A percentile compares a stretch with the other conserved stretches of the same genome.
Evolutionary conservation across 1,140 invertebrate genomes (phyloP).

Genomic region (Pemphigus obesinymphae): DNA sequence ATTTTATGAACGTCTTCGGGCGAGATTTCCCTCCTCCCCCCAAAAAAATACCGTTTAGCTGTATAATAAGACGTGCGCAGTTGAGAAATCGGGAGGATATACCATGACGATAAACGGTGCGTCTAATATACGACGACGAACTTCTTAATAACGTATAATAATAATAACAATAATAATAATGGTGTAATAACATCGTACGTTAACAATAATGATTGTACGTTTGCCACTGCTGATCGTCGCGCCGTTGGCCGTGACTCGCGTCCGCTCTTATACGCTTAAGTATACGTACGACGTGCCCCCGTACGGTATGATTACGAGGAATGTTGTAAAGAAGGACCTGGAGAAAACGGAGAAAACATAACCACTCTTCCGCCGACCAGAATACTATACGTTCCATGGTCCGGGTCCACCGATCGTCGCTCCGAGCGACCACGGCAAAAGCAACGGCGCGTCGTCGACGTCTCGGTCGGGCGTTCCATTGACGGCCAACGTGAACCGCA

Average conservation of each 20-base stretch:
- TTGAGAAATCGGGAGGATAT: background rate
- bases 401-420: background rate
- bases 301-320: constrained; percentile 18
- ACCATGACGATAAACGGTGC: background rate
- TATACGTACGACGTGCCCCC: no score
- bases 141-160: constrained; percentile 4
- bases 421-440: background rate
- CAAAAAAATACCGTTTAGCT: background rate
- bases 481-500: background rate
- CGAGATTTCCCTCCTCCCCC: no score
- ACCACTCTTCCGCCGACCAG: background rate
- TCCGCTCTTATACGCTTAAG: background rate
- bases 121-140: background rate
- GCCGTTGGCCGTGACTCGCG: constrained; percentile 3
- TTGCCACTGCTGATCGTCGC: constrained; percentile 7
- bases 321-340: background rate
- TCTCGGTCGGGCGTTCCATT: background rate
- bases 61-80: background rate
- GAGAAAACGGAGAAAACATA: background rate
- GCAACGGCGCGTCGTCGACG: background rate
- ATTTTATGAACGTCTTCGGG: no score
- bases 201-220: background rate
- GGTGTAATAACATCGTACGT: background rate
- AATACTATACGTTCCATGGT: no score
- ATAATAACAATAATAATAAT: background rate